These are phyloP conservation scores for Cephus spinipes DNA, from an alignment of 2,888 invertebrate species.

Conservation along the genomic window DNA sequence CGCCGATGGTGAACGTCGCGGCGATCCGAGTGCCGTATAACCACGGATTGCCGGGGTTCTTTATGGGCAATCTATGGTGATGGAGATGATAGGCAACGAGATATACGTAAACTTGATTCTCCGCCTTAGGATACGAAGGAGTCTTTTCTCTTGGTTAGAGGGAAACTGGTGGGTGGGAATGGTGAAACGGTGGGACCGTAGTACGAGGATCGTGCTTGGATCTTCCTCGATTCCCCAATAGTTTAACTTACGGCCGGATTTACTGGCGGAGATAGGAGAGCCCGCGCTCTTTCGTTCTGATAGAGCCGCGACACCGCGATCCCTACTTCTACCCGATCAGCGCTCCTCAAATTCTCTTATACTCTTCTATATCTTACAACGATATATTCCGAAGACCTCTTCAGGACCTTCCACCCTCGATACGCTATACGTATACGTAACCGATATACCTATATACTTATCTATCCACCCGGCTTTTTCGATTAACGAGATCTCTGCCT, in stretches of 20 bases:
- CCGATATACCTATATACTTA: neutral
- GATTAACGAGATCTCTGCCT: neutral
- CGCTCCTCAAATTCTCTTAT: slow-evolving; percentile 47
- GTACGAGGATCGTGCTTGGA: slow-evolving; percentile 12
- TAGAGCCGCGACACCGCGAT: slow-evolving; percentile 58
- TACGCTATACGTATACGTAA: neutral
- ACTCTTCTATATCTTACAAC: slow-evolving; percentile 17
- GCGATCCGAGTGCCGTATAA: slow-evolving; percentile 51
- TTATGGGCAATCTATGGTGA: slow-evolving; percentile 67
- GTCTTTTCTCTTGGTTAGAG: neutral
- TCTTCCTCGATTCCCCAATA: slow-evolving; percentile 61
- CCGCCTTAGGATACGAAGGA: slow-evolving; percentile 2
- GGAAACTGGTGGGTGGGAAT: slow-evolving; percentile 14
- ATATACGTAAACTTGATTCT: slow-evolving; percentile 66
- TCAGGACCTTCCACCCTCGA: neutral
- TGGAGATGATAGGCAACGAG: slow-evolving; percentile 66
- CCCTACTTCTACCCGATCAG: slow-evolving; percentile 35
- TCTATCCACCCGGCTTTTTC: neutral
- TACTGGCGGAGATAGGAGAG: slow-evolving; percentile 63
- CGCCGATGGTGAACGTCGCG: neutral
- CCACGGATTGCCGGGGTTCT: slow-evolving; percentile 65
- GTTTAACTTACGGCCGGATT: slow-evolving; percentile 67
- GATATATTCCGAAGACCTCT: neutral
- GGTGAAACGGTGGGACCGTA: slow-evolving; percentile 15
- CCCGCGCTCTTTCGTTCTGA: slow-evolving; percentile 51